Evolutionary conservation across 2,797 vertebrate species (phyloP).

Genomic region (Acrossocheilus fasciatus): DNA sequence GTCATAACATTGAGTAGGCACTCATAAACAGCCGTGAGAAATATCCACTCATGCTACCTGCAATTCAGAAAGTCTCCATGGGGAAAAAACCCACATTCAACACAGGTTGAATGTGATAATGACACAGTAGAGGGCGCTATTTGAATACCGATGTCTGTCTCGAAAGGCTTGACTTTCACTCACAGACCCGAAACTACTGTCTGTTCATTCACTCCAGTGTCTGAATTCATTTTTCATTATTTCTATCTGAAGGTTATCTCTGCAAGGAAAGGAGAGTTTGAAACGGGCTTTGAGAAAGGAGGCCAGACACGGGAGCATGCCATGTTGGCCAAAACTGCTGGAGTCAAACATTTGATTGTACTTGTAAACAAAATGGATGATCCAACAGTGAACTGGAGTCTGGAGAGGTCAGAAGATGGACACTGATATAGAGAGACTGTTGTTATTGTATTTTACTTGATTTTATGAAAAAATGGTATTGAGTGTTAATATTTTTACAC

Average conservation of each 20-base stretch:
- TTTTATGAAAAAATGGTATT: neutral
- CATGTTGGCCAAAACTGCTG: slow-evolving; percentile 98
- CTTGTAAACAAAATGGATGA: slow-evolving; percentile 99
- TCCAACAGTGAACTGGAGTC: slow-evolving; percentile 97
- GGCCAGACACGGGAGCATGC: slow-evolving; percentile 98
- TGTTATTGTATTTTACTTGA: neutral
- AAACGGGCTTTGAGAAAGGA: slow-evolving; percentile 98
- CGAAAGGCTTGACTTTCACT: neutral
- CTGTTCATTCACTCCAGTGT: neutral
- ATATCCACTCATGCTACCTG: neutral
- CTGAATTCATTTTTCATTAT: neutral
- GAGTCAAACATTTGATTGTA: slow-evolving; percentile 97
- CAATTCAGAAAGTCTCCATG: neutral
- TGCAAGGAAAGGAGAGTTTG: slow-evolving; percentile 97
- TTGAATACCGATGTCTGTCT: neutral
- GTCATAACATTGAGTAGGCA: slow-evolving; percentile 58
- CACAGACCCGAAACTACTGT: neutral
- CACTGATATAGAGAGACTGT: neutral
- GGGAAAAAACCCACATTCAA: too few relatives aligned
- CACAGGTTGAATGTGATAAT: neutral
- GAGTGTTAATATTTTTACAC: neutral
- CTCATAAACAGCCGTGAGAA: neutral
- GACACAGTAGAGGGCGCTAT: slow-evolving; percentile 41
- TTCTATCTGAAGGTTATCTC: slow-evolving; percentile 89
- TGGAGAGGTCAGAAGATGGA: slow-evolving; percentile 84